Evolutionary conservation across 2,888 invertebrate genomes (phyloP).

Genomic region (Xestia xanthographa): DNA sequence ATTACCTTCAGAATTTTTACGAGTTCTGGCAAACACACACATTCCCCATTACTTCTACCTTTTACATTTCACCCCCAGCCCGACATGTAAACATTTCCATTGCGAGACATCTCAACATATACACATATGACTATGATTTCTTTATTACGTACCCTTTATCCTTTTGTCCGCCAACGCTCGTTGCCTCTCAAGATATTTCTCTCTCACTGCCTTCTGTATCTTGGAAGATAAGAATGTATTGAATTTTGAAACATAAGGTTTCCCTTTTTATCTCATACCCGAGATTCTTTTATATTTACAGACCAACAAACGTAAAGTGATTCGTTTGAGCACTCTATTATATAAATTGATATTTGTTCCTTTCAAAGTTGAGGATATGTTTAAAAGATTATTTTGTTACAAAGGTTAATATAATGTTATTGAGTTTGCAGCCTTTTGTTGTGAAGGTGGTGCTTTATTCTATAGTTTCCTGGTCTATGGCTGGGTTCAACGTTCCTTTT

Average conservation of each 20-base stretch:
- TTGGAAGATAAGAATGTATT: conserved; percentile 83
- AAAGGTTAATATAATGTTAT: conserved; percentile 60
- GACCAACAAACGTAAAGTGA: conserved; percentile 76
- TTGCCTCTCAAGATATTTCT: conserved; percentile 77
- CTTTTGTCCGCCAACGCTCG: conserved; percentile 78
- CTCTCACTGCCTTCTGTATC: conserved; percentile 77
- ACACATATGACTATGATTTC: conserved; percentile 81
- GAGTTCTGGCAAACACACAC: conserved; percentile 48
- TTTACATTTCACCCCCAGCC: conserved; percentile 70
- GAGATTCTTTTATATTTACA: conserved; percentile 78
- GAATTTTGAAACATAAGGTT: conserved; percentile 86
- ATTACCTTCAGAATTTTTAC: conserved; percentile 53
- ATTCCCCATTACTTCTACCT: conserved; percentile 61
- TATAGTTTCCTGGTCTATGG: conserved; percentile 11
- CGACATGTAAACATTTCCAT: conserved; percentile 86
- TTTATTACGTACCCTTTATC: conserved; percentile 83
- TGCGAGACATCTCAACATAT: conserved; percentile 73
- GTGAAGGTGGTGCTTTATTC: conserved; percentile 35
- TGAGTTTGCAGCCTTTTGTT: conserved; percentile 57
- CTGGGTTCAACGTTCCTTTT: background rate
- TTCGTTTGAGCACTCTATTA: conserved; percentile 78
- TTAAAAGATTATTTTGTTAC: conserved; percentile 67
- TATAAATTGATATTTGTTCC: conserved; percentile 79
- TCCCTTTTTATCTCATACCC: conserved; percentile 80
- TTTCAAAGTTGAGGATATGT: conserved; percentile 67